Evolutionary conservation across 2,797 vertebrate species (phyloP).

Genomic region (Cryptoblepharus egeriae): DNA sequence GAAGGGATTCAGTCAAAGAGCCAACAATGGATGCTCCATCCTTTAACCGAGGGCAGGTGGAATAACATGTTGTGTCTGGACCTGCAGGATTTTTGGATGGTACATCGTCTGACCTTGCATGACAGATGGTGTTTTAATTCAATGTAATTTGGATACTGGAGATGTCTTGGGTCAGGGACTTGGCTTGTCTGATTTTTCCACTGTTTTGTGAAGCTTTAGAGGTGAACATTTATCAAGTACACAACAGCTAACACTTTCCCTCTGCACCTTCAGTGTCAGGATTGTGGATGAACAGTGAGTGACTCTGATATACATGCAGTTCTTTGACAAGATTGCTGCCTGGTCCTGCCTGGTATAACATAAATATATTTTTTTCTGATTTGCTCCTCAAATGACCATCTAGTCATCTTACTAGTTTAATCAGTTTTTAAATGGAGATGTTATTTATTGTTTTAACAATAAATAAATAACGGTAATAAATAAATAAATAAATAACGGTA

Average conservation of each 20-base stretch:
- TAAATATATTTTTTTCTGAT: too few species aligned
- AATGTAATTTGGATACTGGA: not conserved
- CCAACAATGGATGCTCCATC: constrained; percentile 4
- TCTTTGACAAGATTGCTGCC: too few species aligned
- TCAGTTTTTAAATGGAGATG: too few species aligned
- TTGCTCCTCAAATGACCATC: too few species aligned
- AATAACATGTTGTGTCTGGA: constrained; percentile 8
- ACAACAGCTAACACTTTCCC: constrained; percentile 20
- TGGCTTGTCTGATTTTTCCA: constrained; percentile 7
- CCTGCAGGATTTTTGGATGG: constrained; percentile 4
- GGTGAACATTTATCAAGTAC: not conserved
- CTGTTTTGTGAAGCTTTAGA: constrained; percentile 1
- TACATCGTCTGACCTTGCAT: fast-evolving
- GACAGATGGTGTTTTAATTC: not conserved
- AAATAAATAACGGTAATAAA: too few species aligned
- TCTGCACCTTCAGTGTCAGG: not conserved
- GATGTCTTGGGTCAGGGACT: not conserved
- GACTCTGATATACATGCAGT: too few species aligned
- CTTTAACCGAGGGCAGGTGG: not conserved
- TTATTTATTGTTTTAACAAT: too few species aligned
- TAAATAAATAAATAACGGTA: too few species aligned
- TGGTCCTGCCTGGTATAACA: too few species aligned
- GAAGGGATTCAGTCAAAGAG: not conserved
- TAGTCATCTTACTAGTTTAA: too few species aligned
- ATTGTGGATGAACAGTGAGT: not conserved